Evolutionary conservation across 2,113 vertebrate genomes (phyloP).

Genomic region (Oceanites oceanicus): DNA sequence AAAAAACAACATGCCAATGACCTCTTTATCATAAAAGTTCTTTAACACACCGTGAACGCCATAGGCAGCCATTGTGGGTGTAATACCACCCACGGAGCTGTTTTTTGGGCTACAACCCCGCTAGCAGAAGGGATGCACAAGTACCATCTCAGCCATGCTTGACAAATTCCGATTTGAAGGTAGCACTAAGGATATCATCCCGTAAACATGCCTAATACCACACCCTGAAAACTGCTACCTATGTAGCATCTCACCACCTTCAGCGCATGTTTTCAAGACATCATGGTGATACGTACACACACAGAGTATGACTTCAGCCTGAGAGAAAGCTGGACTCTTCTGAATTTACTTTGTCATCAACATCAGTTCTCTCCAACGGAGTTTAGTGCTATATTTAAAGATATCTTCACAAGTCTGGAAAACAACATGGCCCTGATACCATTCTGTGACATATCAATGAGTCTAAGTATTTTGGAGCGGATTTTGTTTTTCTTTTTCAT

Average conservation of each 20-base stretch:
- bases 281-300: too few relatives aligned
- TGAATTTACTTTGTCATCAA: background rate
- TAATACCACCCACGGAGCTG: fast-evolving
- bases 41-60: background rate
- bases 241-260: background rate
- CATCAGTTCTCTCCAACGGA: background rate
- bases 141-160: background rate
- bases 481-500: background rate
- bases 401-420: background rate
- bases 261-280: background rate
- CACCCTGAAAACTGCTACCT: background rate
- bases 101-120: fast-evolving
- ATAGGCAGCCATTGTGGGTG: background rate
- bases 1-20: background rate
- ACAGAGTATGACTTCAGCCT: background rate
- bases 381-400: background rate
- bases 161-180: background rate
- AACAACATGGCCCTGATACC: background rate
- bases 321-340: background rate
- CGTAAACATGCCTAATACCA: background rate
- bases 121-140: background rate
- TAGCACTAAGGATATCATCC: background rate
- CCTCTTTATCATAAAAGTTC: background rate
- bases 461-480: background rate
- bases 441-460: background rate